Evolutionary conservation across 2,797 vertebrate species (phyloP), one percentile per base, ranked within the genome.

Genomic region (Parambassis ranga): DNA sequence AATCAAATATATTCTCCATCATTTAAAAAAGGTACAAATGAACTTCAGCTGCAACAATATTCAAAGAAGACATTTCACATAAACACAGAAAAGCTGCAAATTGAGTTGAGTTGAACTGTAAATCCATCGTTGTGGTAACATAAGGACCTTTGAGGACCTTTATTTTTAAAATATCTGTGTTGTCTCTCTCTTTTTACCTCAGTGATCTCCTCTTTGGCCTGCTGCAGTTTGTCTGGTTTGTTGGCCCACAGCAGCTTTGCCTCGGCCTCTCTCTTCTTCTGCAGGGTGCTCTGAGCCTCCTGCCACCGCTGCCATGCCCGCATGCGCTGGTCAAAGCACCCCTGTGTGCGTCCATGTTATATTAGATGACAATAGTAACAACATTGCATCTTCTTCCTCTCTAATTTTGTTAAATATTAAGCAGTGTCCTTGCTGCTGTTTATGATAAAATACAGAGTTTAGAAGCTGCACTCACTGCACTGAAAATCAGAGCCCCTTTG

Each of bases 221-320:
- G 96, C 83, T 99, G 97, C 53, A 98, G 91, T 78, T 96, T 98
- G 75, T 99, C 96, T 0, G 97, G 97, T 71, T 97, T 99, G 88
- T 97, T 99, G 66, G 96, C 95, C 97, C 97, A 99, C 24, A 97
- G 91, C 57, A 98, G 90, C 75, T 96, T 94, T 65, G 96, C 97
- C 69, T 99, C 97, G 0, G 91, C 88, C 82, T 99, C 96, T 42
- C 96, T 92, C 84, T 98, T 99, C 92, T 97, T 98, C 89, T 98
- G 96, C 52, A 99, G 91, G 1, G 87, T 94, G 82, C 90, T 80
- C 80, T 98, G 96, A 63, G 94, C 94, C 4, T 98, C 97, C 87
- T 98, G 97, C 95, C 96, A 98, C 27, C 94, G 91, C 81, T 99
- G 97, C 97, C 97, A 99, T 0, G 85, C 91, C 84, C 95, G 95